Evolutionary conservation across 2,888 invertebrate genomes (phyloP).

Genomic region (Drosophila anceps): DNA sequence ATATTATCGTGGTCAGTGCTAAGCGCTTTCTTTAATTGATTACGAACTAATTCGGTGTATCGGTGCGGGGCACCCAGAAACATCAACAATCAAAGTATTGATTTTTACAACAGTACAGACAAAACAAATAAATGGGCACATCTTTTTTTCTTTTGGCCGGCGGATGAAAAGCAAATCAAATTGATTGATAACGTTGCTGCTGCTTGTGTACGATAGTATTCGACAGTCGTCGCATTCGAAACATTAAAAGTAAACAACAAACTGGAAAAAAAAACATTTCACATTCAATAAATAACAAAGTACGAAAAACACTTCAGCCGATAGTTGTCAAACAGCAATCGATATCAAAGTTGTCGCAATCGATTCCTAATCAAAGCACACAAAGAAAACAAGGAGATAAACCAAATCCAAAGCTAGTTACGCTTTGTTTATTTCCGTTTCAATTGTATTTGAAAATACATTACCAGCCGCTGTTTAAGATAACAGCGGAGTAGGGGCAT

Average conservation of each 20-base stretch:
- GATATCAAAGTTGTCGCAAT: conserved; percentile 34
- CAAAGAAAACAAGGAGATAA: conserved; percentile 32
- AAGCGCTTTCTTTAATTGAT: neutral
- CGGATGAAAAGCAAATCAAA: conserved; percentile 11
- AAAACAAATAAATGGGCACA: conserved; percentile 11
- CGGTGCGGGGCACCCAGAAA: neutral
- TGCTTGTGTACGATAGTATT: conserved; percentile 4
- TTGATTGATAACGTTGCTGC: conserved; percentile 17
- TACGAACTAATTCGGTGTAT: neutral
- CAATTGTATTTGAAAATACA: neutral
- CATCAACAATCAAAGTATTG: conserved; percentile 23
- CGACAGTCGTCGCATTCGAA: neutral
- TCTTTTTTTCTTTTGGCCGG: conserved; percentile 25
- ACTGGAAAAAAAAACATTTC: neutral
- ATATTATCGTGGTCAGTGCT: neutral
- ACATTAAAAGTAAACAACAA: neutral
- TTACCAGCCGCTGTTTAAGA: conserved; percentile 4
- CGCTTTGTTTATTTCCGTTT: neutral
- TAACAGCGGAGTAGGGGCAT: conserved; percentile 3
- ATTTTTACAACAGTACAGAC: conserved; percentile 36
- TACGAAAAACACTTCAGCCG: neutral
- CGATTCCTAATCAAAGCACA: conserved; percentile 27
- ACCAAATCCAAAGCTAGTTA: conserved; percentile 4
- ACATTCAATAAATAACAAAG: neutral
- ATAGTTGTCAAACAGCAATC: conserved; percentile 32